These are phyloP conservation scores for Castor canadensis DNA, from an alignment of 2,113 vertebrate species.

Conservation along the genomic window DNA sequence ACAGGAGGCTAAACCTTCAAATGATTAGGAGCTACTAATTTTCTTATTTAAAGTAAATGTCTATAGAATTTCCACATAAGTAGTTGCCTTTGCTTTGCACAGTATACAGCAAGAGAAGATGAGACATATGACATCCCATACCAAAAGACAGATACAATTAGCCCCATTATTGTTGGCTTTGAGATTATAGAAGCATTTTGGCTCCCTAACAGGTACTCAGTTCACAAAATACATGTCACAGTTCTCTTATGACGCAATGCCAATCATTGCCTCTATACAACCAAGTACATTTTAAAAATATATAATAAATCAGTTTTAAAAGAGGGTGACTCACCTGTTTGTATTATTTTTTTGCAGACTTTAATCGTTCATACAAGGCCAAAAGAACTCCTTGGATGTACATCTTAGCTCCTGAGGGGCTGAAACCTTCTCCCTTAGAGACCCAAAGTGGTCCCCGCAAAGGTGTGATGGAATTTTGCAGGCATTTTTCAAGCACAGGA, in stretches of 20 bases:
- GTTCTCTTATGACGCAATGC: conserved; percentile 76
- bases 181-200: conserved; percentile 76
- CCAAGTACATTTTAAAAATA: conserved; percentile 71
- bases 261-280: conserved; percentile 70
- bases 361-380: conserved; percentile 81
- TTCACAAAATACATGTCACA: conserved; percentile 75
- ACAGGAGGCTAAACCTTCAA: conserved; percentile 40
- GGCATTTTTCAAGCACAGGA: conserved; percentile 84
- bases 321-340: conserved; percentile 87
- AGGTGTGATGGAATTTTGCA: conserved; percentile 86
- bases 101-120: conserved; percentile 73
- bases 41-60: conserved; percentile 64
- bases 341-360: conserved; percentile 82
- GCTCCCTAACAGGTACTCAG: conserved; percentile 75
- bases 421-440: conserved; percentile 85
- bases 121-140: conserved; percentile 75
- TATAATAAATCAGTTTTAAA: conserved; percentile 76
- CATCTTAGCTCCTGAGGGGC: conserved; percentile 83
- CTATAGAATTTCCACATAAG: conserved; percentile 68
- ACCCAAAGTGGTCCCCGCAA: conserved; percentile 83
- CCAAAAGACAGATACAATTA: conserved; percentile 82
- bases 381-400: conserved; percentile 82
- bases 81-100: conserved; percentile 66
- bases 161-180: conserved; percentile 78
- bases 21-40: conserved; percentile 51